These are phyloP conservation scores for Parnassius mnemosyne DNA, from an alignment of 2,888 invertebrate species.

Conservation along the genomic window DNA sequence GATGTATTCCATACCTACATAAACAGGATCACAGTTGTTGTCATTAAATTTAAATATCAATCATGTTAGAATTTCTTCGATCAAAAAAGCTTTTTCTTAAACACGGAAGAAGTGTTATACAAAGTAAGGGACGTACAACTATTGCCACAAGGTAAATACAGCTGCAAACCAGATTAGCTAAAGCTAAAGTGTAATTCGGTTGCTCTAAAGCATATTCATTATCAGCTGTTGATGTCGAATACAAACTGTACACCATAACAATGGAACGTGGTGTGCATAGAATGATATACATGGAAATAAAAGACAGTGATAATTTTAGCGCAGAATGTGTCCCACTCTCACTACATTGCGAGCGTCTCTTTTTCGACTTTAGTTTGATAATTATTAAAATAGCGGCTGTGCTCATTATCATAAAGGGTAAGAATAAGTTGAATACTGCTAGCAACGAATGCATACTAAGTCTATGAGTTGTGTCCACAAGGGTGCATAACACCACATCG, in stretches of 20 bases:
- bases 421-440: constrained; percentile 61
- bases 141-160: constrained; percentile 48
- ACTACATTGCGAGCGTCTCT: constrained; percentile 40
- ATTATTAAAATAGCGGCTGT: constrained; percentile 49
- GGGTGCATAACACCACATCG: constrained; percentile 67
- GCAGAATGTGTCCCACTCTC: constrained; percentile 52
- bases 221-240: constrained; percentile 44
- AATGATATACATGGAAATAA: constrained; percentile 55
- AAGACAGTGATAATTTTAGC: constrained; percentile 62
- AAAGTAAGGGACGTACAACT: constrained; percentile 46
- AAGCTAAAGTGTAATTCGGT: constrained; percentile 40
- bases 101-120: constrained; percentile 44
- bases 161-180: constrained; percentile 51
- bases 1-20: too few relatives aligned
- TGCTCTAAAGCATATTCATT: constrained; percentile 44
- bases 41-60: constrained; percentile 18
- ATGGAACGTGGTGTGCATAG: constrained; percentile 63
- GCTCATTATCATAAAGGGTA: constrained; percentile 60
- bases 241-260: constrained; percentile 52
- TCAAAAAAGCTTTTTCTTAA: constrained; percentile 52
- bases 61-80: constrained; percentile 38
- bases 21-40: constrained; percentile 4
- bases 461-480: constrained; percentile 74
- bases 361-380: constrained; percentile 56
- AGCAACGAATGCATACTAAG: constrained; percentile 65